Evolutionary conservation across 30 jellyfish, hydroid and myxozoan species (phyloP).

Genomic region (Cassiopea andromeda): DNA sequence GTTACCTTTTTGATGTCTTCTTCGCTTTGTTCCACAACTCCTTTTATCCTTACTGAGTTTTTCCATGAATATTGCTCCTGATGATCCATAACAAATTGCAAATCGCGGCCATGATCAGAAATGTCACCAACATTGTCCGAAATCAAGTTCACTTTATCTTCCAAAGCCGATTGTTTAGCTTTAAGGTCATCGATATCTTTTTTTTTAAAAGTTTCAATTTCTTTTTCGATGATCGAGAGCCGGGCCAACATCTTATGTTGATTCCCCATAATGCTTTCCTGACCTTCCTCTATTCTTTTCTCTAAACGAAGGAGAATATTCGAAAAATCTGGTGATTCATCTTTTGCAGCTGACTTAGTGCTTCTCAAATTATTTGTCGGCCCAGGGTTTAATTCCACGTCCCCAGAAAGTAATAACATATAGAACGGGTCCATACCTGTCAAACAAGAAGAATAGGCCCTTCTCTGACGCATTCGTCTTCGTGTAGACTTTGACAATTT

Average conservation of each 20-base stretch:
- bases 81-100: neutral
- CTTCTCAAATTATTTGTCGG: neutral
- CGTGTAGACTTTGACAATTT: too few species aligned
- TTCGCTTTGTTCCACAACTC: neutral
- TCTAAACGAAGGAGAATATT: constrained; percentile 6
- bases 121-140: neutral
- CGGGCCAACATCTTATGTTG: neutral
- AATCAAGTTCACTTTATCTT: too few species aligned
- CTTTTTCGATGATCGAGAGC: neutral
- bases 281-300: neutral
- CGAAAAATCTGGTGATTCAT: neutral
- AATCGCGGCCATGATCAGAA: neutral
- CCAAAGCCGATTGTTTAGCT: neutral
- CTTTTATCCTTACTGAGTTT: neutral
- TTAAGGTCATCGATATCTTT: neutral
- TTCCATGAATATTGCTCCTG: neutral
- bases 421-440: too few species aligned
- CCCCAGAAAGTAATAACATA: too few species aligned
- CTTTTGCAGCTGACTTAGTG: neutral
- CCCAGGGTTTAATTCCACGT: constrained; percentile 18
- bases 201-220: neutral
- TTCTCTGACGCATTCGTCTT: too few species aligned
- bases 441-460: too few species aligned
- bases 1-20: constrained; percentile 2
- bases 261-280: constrained; percentile 9